Evolutionary conservation across 1,140 invertebrate genomes (phyloP).

Genomic region (Drosophila pachea): DNA sequence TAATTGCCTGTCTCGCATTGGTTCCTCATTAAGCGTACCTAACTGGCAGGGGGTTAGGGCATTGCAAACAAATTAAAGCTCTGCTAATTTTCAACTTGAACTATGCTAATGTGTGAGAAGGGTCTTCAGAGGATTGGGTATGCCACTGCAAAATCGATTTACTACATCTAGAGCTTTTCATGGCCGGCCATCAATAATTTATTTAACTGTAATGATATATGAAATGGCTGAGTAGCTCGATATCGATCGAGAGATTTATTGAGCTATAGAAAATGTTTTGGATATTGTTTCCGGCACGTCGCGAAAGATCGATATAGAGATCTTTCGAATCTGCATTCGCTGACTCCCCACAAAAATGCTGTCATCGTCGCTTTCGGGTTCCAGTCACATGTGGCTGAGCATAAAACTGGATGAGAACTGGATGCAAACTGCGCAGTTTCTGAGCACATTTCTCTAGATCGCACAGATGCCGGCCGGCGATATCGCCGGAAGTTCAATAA

Average conservation of each 20-base stretch:
- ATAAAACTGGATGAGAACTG: not conserved
- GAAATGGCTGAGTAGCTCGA: no score
- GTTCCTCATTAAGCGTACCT: not conserved
- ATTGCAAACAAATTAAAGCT: not conserved
- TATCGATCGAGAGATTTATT: no score
- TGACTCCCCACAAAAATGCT: not conserved
- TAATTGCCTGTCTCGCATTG: not conserved
- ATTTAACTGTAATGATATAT: no score
- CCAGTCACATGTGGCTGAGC: not conserved
- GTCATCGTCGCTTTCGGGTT: not conserved
- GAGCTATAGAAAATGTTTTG: no score
- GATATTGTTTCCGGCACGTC: no score
- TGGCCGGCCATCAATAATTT: no score
- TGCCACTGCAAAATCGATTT: no score
- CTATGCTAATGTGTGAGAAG: no score
- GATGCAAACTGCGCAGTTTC: conserved; percentile 1
- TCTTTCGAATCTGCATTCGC: not conserved
- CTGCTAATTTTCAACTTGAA: not conserved
- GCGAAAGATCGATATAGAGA: not conserved
- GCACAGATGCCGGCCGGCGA: not conserved
- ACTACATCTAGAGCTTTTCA: no score
- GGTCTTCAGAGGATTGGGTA: no score
- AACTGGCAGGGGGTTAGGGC: no score
- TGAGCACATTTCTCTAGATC: not conserved
- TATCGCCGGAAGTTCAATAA: conserved; percentile 13